These are phyloP conservation scores for Homarus gammarus DNA, from an alignment of 2,888 invertebrate genomes.

Conservation along the genomic window DNA sequence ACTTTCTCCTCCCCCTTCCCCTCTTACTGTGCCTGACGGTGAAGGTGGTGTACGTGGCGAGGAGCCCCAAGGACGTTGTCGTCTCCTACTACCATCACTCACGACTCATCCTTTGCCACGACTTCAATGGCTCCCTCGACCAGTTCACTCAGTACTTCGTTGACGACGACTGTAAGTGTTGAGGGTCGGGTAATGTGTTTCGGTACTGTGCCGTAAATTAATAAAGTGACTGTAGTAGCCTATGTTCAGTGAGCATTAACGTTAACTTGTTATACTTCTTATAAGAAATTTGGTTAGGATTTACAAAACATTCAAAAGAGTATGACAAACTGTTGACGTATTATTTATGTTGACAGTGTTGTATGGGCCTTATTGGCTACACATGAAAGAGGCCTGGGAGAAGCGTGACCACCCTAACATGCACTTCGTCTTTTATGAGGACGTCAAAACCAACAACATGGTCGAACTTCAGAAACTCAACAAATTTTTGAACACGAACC, in stretches of 20 bases:
- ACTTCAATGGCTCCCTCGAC: not conserved
- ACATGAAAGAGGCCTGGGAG: conserved; percentile 50
- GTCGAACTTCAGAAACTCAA: conserved; percentile 21
- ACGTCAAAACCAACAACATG: conserved; percentile 37
- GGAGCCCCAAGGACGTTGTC: conserved; percentile 80
- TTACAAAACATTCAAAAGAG: no score
- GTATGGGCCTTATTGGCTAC: conserved; percentile 44
- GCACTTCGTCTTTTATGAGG: conserved; percentile 49
- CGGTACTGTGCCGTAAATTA: conserved; percentile 6
- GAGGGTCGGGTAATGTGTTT: conserved; percentile 23
- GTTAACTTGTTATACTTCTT: no score
- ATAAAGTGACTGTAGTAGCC: not conserved
- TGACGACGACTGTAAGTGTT: not conserved
- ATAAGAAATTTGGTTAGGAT: no score
- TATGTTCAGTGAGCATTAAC: no score
- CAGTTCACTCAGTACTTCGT: conserved; percentile 8
- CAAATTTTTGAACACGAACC: conserved; percentile 11
- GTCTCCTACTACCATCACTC: conserved; percentile 80
- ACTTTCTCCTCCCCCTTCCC: no score
- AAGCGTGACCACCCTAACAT: conserved; percentile 47
- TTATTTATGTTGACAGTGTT: conserved; percentile 8
- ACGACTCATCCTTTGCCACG: conserved; percentile 77
- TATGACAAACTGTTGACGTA: no score
- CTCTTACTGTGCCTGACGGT: no score
- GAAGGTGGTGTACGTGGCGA: conserved; percentile 79